Conservation (phyloP, 2,797 vertebrate species). For the Pyrocephalus nanus region DNA sequence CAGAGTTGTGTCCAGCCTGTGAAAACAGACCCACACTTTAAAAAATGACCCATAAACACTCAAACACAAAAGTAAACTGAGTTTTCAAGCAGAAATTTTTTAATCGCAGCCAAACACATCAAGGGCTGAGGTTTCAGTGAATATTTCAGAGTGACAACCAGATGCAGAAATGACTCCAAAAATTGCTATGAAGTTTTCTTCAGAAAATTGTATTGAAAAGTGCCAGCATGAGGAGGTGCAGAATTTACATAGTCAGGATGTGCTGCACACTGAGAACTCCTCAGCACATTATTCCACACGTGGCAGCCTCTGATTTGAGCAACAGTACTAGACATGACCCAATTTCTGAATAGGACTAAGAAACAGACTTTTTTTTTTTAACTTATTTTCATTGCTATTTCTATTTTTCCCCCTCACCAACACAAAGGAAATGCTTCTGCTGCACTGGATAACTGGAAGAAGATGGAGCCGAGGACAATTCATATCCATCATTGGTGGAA, state of each 20-base stretch:
- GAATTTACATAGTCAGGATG: background rate
- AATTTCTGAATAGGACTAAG: background rate
- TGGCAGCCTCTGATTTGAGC: background rate
- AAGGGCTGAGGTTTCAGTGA: background rate
- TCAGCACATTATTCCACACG: background rate
- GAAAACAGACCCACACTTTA: background rate
- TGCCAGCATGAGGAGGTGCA: background rate
- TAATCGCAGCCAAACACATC: too few relatives aligned
- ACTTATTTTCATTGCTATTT: background rate
- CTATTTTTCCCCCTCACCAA: background rate
- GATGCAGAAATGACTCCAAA: background rate
- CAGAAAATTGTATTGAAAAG: background rate
- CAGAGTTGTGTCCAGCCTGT: slow-evolving; percentile 96
- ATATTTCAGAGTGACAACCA: background rate
- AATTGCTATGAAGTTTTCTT: background rate
- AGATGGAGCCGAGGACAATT: background rate
- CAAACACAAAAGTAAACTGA: rapidly evolving
- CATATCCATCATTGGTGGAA: rapidly evolving
- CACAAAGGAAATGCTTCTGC: background rate
- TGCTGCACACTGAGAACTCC: background rate
- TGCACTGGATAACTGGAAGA: background rate
- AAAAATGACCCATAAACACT: background rate
- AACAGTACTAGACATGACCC: background rate
- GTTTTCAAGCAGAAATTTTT: background rate
- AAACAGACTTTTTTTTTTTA: background rate